Conservation (phyloP, 2,888 invertebrate genomes). For the Chaetogeoica ovagalla region DNA sequence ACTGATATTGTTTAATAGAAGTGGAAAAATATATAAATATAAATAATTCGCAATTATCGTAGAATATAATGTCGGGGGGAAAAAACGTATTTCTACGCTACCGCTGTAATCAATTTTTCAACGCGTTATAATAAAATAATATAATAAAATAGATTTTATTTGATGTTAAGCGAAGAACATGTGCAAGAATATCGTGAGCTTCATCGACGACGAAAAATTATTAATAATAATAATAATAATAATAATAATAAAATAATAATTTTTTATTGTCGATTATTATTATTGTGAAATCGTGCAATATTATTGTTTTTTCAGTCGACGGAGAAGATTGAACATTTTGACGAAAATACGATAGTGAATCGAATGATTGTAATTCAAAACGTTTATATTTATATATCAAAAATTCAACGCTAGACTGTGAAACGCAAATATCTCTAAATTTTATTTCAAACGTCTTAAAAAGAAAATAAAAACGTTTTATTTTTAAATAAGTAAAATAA, state of each 20-base stretch:
- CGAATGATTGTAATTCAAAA: too few species aligned
- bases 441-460: too few species aligned
- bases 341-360: conserved; percentile 15
- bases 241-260: too few species aligned
- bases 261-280: neutral
- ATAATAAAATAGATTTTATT: conserved; percentile 24
- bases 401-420: too few species aligned
- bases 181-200: conserved; percentile 10
- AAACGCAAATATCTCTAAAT: too few species aligned
- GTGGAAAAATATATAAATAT: conserved; percentile 22
- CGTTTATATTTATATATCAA: too few species aligned
- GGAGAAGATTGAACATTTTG: neutral
- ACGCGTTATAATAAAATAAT: neutral
- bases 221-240: too few species aligned
- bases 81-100: conserved; percentile 43
- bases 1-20: conserved; percentile 47
- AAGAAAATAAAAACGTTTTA: too few species aligned
- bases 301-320: neutral
- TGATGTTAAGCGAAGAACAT: neutral
- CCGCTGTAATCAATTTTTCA: too few species aligned
- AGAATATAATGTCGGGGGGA: conserved; percentile 23
- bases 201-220: neutral
- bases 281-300: neutral
- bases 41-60: conserved; percentile 26
- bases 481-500: too few species aligned